These are phyloP conservation scores for Sphaeramia orbicularis DNA, from an alignment of 2,797 vertebrate genomes.

Conservation along the genomic window DNA sequence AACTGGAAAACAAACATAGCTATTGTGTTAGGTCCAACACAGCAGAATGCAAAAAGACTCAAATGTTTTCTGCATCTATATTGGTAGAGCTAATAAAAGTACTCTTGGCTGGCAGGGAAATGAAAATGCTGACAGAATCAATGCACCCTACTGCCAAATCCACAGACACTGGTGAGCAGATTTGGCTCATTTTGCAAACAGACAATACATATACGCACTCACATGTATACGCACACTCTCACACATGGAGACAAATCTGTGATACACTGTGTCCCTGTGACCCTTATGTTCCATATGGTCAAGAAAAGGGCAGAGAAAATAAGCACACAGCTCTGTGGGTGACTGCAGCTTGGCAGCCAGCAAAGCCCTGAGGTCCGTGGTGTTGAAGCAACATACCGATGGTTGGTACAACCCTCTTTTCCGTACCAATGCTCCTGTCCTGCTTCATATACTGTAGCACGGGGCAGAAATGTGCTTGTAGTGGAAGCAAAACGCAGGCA, in stretches of 20 bases:
- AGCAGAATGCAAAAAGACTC: constrained; percentile 52
- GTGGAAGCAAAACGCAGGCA: background rate
- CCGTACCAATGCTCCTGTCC: constrained; percentile 50
- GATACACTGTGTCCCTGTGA: constrained; percentile 78
- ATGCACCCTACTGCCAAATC: constrained; percentile 68
- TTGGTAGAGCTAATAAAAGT: constrained; percentile 74
- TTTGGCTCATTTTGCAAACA: constrained; percentile 71
- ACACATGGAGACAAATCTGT: constrained; percentile 68
- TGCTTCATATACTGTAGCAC: constrained; percentile 44
- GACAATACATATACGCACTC: constrained; percentile 53
- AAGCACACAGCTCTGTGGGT: constrained; percentile 76
- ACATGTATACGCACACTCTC: constrained; percentile 42
- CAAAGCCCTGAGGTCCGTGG: constrained; percentile 62
- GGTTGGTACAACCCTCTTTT: constrained; percentile 62
- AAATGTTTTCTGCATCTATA: constrained; percentile 64
- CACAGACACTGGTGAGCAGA: constrained; percentile 65
- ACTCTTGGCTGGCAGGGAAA: constrained; percentile 70
- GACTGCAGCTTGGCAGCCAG: constrained; percentile 76
- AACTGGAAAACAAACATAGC: constrained; percentile 20
- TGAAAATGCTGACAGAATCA: constrained; percentile 79
- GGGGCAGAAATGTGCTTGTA: constrained; percentile 36
- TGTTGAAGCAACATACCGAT: constrained; percentile 66
- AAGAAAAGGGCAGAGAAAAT: constrained; percentile 78
- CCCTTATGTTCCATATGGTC: constrained; percentile 81
- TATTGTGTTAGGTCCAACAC: constrained; percentile 39